These are phyloP conservation scores for Sebastes taczanowskii DNA, from an alignment of 2,797 vertebrate genomes.

Conservation along the genomic window DNA sequence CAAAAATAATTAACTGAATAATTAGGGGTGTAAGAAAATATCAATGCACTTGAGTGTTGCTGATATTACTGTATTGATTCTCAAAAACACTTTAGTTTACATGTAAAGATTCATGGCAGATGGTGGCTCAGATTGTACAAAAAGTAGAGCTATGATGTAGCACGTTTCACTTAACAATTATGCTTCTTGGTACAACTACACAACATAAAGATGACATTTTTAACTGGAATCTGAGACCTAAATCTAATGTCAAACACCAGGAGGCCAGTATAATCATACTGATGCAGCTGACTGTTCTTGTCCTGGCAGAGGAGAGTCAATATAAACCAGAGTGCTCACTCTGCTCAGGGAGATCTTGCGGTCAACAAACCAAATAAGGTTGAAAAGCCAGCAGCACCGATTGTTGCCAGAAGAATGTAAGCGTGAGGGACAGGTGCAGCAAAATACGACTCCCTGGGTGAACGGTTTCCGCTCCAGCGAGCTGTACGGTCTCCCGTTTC, in stretches of 20 bases:
- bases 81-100: too few species aligned
- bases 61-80: too few species aligned
- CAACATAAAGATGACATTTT: not conserved
- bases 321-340: not conserved
- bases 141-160: too few species aligned
- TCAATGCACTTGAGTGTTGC: too few species aligned
- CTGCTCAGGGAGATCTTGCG: not conserved
- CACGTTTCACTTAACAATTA: not conserved
- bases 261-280: not conserved
- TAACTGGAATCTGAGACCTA: not conserved
- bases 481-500: slow-evolving; percentile 59
- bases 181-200: not conserved
- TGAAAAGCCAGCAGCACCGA: slow-evolving; percentile 20
- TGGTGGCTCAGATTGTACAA: too few species aligned
- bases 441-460: slow-evolving; percentile 17
- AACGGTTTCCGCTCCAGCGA: slow-evolving; percentile 30
- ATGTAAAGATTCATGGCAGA: too few species aligned
- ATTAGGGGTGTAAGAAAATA: too few species aligned
- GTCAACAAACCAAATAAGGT: slow-evolving; percentile 54
- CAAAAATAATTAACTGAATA: not conserved
- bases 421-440: slow-evolving; percentile 28
- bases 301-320: slow-evolving; percentile 2
- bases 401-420: slow-evolving; percentile 31
- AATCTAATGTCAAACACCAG: not conserved
- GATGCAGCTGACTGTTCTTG: not conserved